These are phyloP conservation scores for Eciton burchellii DNA, from an alignment of 1,140 invertebrate species.

Conservation along the genomic window DNA sequence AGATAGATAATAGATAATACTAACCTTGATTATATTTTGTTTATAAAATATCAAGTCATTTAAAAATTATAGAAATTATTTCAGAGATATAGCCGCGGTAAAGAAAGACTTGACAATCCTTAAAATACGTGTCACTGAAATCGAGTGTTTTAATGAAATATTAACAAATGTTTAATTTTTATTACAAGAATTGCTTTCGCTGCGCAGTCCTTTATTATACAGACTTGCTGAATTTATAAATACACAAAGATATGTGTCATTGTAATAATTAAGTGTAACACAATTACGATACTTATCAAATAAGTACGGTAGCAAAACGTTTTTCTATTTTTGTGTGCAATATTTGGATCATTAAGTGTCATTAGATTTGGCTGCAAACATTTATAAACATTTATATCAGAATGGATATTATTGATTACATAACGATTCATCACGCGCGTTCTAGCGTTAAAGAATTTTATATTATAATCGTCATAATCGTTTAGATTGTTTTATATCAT, in stretches of 20 bases:
- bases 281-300: constrained; percentile 1
- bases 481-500: too few species aligned
- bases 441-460: neutral
- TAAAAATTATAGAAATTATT: neutral
- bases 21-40: neutral
- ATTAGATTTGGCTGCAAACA: neutral
- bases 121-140: neutral
- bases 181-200: neutral
- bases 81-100: neutral
- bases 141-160: too few species aligned
- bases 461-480: neutral
- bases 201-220: constrained; percentile 15
- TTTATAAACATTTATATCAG: constrained; percentile 8
- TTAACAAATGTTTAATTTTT: constrained; percentile 7
- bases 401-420: constrained; percentile 1
- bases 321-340: neutral
- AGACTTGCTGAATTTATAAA: neutral
- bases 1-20: neutral
- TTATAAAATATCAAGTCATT: neutral
- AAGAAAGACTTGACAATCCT: neutral
- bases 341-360: constrained; percentile 1
- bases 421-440: neutral
- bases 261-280: neutral
- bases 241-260: neutral
- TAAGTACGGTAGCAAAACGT: neutral